These are phyloP conservation scores for Puffinus mauretanicus DNA, from an alignment of 2,113 vertebrate genomes.

Conservation along the genomic window DNA sequence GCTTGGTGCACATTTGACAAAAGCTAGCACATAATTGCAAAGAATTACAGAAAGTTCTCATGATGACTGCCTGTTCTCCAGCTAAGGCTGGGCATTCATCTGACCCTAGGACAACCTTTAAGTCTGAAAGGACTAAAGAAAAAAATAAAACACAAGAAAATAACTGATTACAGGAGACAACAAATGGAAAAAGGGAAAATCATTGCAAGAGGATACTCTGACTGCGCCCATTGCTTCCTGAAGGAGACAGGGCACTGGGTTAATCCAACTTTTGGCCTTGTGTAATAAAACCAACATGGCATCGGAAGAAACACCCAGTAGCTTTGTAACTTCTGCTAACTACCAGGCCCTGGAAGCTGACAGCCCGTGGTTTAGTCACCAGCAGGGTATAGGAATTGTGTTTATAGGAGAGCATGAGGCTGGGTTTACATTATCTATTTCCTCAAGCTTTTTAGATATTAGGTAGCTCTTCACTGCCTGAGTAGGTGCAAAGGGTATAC, in stretches of 20 bases:
- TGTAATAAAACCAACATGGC: not conserved
- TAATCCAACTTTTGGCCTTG: not conserved
- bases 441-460: not conserved
- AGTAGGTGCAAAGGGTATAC: not conserved
- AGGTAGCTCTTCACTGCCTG: not conserved
- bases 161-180: not conserved
- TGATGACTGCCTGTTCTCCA: not conserved
- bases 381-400: not conserved
- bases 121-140: not conserved
- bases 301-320: rapidly evolving
- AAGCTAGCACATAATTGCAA: not conserved
- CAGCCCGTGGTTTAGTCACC: not conserved
- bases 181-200: not conserved
- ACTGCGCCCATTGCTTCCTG: rapidly evolving
- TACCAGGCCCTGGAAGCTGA: not conserved
- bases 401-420: not conserved
- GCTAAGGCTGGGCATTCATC: not conserved
- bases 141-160: not conserved
- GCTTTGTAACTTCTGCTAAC: not conserved
- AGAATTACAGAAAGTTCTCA: not conserved
- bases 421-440: not conserved
- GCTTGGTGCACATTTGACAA: not conserved
- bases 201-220: not conserved
- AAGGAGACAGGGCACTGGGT: not conserved
- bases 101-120: not conserved